Conservation (phyloP, 2,113 vertebrate species). For the Arothron firmamentum region DNA sequence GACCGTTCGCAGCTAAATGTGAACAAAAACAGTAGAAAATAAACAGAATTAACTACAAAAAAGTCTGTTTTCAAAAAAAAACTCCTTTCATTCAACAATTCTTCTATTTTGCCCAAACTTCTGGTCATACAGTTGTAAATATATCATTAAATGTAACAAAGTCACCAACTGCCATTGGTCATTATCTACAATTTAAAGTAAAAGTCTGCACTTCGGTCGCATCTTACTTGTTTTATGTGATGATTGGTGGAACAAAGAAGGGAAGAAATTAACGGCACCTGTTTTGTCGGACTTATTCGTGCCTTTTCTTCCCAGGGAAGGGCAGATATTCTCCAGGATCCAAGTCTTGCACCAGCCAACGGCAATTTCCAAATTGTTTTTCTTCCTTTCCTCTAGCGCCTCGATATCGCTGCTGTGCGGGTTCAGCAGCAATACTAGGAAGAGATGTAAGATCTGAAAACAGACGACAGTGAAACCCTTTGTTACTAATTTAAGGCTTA, state of each 20-base stretch:
- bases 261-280: conserved; percentile 2
- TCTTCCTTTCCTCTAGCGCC: conserved; percentile 69
- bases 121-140: too few species aligned
- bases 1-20: not conserved
- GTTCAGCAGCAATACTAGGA: conserved; percentile 87
- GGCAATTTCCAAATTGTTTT: conserved; percentile 85
- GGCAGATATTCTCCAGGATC: conserved; percentile 49
- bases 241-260: too few species aligned
- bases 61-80: not conserved
- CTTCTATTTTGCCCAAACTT: too few species aligned
- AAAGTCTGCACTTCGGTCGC: too few species aligned
- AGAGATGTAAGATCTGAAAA: conserved; percentile 85
- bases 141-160: not conserved
- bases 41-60: not conserved
- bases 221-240: too few species aligned
- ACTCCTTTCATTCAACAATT: too few species aligned
- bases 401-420: conserved; percentile 81
- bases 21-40: conserved; percentile 24
- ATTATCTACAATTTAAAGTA: too few species aligned
- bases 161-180: too few species aligned
- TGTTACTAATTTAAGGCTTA: not conserved
- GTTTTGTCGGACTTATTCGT: not conserved
- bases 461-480: not conserved
- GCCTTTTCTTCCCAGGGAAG: conserved; percentile 35
- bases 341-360: conserved; percentile 75